A percentile compares a stretch with the other conserved stretches of the same genome.
phyloP scores from a whole-genome alignment of 1,140 invertebrate species.

The Cydia pomonella region DNA sequence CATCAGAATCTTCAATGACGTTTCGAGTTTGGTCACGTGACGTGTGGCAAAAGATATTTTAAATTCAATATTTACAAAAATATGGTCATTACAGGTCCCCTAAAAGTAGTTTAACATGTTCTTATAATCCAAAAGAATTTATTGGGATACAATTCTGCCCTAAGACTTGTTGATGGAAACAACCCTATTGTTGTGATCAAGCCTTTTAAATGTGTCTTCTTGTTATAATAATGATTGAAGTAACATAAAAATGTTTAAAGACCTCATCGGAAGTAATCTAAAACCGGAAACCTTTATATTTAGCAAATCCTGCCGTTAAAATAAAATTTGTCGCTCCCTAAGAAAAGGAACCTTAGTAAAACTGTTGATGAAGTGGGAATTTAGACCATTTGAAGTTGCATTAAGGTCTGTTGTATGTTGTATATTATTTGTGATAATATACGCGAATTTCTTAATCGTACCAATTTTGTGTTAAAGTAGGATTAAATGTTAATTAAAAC shows the following conservation, averaged over 20 bases:
- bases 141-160: too few relatives aligned
- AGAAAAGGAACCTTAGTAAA: background rate
- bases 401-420: background rate
- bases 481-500: conserved; percentile 30
- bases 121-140: too few relatives aligned
- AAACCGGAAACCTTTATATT: conserved; percentile 7
- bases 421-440: too few relatives aligned
- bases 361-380: background rate
- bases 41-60: too few relatives aligned
- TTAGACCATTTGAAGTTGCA: background rate
- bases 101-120: too few relatives aligned
- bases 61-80: too few relatives aligned
- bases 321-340: background rate
- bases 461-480: conserved; percentile 7
- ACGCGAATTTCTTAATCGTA: conserved; percentile 1
- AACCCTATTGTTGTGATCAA: too few relatives aligned
- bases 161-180: too few relatives aligned
- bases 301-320: conserved; percentile 16
- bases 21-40: too few relatives aligned
- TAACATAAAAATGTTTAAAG: background rate
- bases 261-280: background rate
- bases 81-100: too few relatives aligned
- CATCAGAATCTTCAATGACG: too few relatives aligned
- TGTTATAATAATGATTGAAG: background rate
- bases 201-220: too few relatives aligned